These are phyloP conservation scores for Electrophaes corylata DNA, from an alignment of 2,888 invertebrate genomes.

Conservation along the genomic window DNA sequence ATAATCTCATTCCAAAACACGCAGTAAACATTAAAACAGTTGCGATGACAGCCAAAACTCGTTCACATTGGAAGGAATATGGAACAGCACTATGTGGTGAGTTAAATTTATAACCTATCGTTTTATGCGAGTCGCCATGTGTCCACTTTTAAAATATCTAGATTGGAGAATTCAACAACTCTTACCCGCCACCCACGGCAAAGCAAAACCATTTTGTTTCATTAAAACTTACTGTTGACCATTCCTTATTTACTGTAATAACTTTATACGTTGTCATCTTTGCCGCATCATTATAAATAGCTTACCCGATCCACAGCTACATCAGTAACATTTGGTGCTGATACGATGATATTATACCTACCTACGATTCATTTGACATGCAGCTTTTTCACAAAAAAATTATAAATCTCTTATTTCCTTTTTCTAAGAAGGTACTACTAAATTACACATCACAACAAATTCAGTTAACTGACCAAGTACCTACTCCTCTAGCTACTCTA, in stretches of 20 bases:
- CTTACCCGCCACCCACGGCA: constrained; percentile 7
- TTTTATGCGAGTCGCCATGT: constrained; percentile 57
- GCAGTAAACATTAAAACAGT: constrained; percentile 66
- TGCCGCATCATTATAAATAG: constrained; percentile 36
- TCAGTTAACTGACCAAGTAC: too few relatives aligned
- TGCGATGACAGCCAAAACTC: constrained; percentile 81
- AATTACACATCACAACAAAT: too few relatives aligned
- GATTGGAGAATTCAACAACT: constrained; percentile 18
- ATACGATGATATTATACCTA: too few relatives aligned
- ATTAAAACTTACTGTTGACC: constrained; percentile 2
- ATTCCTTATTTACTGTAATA: not conserved
- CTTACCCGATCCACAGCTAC: constrained; percentile 21
- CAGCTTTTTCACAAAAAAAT: constrained; percentile 10
- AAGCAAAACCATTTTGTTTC: constrained; percentile 15
- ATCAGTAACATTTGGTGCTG: constrained; percentile 9
- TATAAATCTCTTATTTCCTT: too few relatives aligned
- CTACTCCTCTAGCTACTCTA: too few relatives aligned
- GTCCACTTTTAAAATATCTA: constrained; percentile 42
- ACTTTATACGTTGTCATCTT: constrained; percentile 29
- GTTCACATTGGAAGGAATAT: constrained; percentile 84
- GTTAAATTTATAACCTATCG: constrained; percentile 75
- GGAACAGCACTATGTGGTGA: constrained; percentile 83
- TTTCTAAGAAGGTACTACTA: too few relatives aligned
- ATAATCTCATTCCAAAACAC: constrained; percentile 82
- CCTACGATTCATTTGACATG: constrained; percentile 2